A percentile compares a stretch with the other conserved stretches of the same genome.
Evolutionary conservation across 2,113 vertebrate genomes (phyloP).

Genomic region (Onychorhynchus coronatus): DNA sequence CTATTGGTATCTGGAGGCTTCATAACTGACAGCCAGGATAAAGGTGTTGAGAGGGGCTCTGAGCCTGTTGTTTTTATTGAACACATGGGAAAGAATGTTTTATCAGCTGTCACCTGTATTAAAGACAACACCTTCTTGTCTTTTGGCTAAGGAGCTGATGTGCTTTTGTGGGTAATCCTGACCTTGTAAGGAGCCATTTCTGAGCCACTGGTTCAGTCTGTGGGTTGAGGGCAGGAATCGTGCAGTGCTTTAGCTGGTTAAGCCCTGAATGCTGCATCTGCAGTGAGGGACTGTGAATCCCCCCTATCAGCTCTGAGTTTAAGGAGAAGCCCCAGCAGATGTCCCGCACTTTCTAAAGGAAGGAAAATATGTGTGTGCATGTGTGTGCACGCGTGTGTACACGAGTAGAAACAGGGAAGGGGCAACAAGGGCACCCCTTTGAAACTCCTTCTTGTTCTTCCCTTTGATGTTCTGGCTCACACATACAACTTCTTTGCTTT

Average conservation of each 20-base stretch:
- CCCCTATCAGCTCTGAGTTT: not conserved
- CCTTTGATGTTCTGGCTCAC: conserved; percentile 55
- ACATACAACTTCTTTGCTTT: conserved; percentile 40
- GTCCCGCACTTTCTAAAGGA: not conserved
- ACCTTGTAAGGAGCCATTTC: not conserved
- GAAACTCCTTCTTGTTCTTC: conserved; percentile 37
- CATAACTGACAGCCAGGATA: not conserved
- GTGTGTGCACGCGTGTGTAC: accelerated
- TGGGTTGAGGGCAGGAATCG: accelerated
- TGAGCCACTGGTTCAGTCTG: not conserved
- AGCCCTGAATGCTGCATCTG: not conserved
- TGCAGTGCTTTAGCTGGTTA: not conserved
- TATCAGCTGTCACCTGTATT: conserved; percentile 13
- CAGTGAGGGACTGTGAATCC: not conserved
- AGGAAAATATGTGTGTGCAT: not conserved
- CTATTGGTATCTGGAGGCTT: not conserved
- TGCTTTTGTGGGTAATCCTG: not conserved
- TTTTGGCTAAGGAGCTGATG: not conserved
- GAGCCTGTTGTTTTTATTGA: conserved; percentile 5
- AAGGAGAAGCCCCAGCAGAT: not conserved
- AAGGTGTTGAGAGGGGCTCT: conserved; percentile 31
- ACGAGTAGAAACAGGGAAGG: not conserved
- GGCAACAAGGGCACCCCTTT: conserved; percentile 2
- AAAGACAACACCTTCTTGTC: not conserved
- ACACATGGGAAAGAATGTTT: not conserved